Evolutionary conservation across 2,797 vertebrate species (phyloP), one percentile per base, ranked within the genome.

Genomic region (Euthynnus affinis): DNA sequence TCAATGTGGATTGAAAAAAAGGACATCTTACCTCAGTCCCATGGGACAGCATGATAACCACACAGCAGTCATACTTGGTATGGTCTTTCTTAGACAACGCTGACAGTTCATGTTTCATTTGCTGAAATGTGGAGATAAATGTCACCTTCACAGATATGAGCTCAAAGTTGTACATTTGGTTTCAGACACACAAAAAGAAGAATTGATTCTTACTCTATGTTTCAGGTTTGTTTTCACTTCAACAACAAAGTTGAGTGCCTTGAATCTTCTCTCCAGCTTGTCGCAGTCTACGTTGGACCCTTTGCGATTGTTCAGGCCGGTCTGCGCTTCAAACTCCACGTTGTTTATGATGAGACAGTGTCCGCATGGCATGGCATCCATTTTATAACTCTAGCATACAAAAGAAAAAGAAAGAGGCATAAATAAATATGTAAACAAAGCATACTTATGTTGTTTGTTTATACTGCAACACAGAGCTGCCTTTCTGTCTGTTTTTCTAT

Each of bases 281-380:
- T 95, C 82, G 3, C 94, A 95, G 93, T 99, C 98, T 0, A 97
- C 9, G 2, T 96, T 71, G 0, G 98, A 99, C 42, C 98, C 98
- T 0, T 0, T 53, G 7, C 98, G 96, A 6, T 78, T 20, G 0
- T n/a, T 85, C 25, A 97, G 94, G 0, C 48, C 8, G 0, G 93
- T 94, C 8, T 62, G 15, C 0, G 17, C 23, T 2, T 88, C 78
- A 93, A 99, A 99, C 46, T 90, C 93, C 71, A 97, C 89, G 0
- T 99, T 99, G 93, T 99, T 99, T 93, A 99, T 94, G 81, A 99
- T 97, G 74, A 99, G 94, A 86, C 98, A 99, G 80, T 86, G 71
- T 34, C 98, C 98, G 0, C 97, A 97, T 0, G 97, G 98, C 48
- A 90, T 93, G 0, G 94, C 89, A 1, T 95, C 95, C 96, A 99